Evolutionary conservation across 2,113 vertebrate species (phyloP).

Genomic region (Glaucomys volans): DNA sequence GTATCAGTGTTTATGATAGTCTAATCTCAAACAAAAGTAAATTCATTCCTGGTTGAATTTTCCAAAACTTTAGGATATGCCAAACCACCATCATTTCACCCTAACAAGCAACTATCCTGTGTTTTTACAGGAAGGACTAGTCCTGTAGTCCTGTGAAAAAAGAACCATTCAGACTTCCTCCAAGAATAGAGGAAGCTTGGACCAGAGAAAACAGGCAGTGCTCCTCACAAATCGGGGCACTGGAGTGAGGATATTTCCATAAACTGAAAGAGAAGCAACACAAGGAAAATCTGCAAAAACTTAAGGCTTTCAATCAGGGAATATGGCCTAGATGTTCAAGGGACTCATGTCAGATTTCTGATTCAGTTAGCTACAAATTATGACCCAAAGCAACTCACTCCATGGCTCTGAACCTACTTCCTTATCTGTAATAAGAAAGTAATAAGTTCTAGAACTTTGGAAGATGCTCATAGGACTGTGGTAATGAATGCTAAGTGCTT

Average conservation of each 20-base stretch:
- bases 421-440: not conserved
- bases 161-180: not conserved
- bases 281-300: not conserved
- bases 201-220: not conserved
- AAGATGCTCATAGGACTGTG: not conserved
- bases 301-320: not conserved
- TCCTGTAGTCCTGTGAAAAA: not conserved
- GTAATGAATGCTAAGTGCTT: not conserved
- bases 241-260: not conserved
- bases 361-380: not conserved
- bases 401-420: not conserved
- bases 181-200: not conserved
- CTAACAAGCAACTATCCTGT: not conserved
- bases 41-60: not conserved
- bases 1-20: not conserved
- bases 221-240: not conserved
- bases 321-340: not conserved
- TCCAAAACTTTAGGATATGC: not conserved
- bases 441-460: not conserved
- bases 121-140: not conserved
- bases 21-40: not conserved
- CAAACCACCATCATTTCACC: not conserved
- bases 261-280: not conserved
- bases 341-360: not conserved
- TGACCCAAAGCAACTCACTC: not conserved